Base-by-base conservation (phyloP, 92 coral and sea anemone genomes). In the Bergia puertoricense region DNA sequence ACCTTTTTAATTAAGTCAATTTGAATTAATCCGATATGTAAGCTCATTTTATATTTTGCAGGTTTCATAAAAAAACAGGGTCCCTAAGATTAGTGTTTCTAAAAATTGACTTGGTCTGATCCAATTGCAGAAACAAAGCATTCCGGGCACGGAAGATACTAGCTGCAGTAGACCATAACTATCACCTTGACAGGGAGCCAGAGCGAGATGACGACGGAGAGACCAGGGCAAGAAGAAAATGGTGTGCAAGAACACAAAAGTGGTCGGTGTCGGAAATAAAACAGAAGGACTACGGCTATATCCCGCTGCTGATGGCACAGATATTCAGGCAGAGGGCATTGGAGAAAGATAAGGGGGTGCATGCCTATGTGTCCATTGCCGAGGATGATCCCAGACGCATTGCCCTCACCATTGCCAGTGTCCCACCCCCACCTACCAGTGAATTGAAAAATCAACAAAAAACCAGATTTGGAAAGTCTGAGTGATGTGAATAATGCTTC, bases 81-180 rank as follows among this genome's bases (percentile, higher is more conserved):
- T 66, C 72, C 38, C 37, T 67, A 67, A n/a, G 73, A 67, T 67
- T 22, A 67, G 38, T 67, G 38, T 18, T 67, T 67, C 73, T 67
- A 67, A 67, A 67, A 67, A 65, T 67, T 67, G 23, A 67, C 73
- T 67, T 67, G 73, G 73, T 67, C 73, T n/a, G 37, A 22, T 67
- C 73, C 73, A 67, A 67, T 67, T 67, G 73, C 38, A 67, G 73
- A 67, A 78, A 74, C 85, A 80, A 83, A 77, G 92, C 73, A 22
- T 86, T 90, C 87, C 87, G 88, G 72, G 92, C 92, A 67, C 83
- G 92, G 75, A 92, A 90, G 82, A 85, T 86, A 66, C 74, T 90
- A 4, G 88, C 91, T 30, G 92, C 92, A 0, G 82, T 92, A 4
- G 92, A 92, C 78, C 90, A 92, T 86, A 92, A 90, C 75, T 92